phyloP scores from a whole-genome alignment of 2,113 vertebrate genomes.

The Tetraodon nigroviridis region DNA sequence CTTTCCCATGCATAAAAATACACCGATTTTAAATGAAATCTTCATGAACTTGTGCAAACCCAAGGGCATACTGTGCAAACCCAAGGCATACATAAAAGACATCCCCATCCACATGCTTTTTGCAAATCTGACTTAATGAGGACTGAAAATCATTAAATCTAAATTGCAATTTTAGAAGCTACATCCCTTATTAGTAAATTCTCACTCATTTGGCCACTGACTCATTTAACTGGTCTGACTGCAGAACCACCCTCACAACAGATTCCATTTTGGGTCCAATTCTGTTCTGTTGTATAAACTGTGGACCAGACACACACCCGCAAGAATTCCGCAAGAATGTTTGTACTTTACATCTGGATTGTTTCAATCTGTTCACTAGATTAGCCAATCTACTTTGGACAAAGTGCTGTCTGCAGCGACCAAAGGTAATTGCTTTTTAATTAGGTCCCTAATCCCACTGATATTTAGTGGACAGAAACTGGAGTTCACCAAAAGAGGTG shows the following conservation, averaged over 20 bases:
- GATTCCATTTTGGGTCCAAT: neutral
- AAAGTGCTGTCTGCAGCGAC: slow-evolving; percentile 51
- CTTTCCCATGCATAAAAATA: slow-evolving; percentile 35
- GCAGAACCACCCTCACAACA: neutral
- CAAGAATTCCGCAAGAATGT: slow-evolving; percentile 24
- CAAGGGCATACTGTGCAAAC: slow-evolving; percentile 32
- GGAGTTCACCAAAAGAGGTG: slow-evolving; percentile 10
- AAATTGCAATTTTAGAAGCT: neutral
- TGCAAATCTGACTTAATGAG: slow-evolving; percentile 5
- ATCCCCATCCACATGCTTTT: neutral
- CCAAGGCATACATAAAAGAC: slow-evolving; percentile 18
- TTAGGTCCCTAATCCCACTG: slow-evolving; percentile 73
- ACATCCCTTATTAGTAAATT: neutral
- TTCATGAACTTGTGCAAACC: slow-evolving; percentile 43
- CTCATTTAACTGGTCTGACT: neutral
- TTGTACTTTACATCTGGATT: slow-evolving; percentile 34
- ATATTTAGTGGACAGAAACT: slow-evolving; percentile 63
- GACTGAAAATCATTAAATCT: neutral
- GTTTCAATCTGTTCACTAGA: slow-evolving; percentile 50
- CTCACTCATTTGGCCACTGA: neutral
- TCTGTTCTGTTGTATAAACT: no score
- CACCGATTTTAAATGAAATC: slow-evolving; percentile 49
- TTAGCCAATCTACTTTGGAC: slow-evolving; percentile 53
- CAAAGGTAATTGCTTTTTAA: slow-evolving; percentile 77
- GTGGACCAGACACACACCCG: neutral